Conservation (phyloP, 2,888 invertebrate species). For the Brassicogethes aeneus region DNA sequence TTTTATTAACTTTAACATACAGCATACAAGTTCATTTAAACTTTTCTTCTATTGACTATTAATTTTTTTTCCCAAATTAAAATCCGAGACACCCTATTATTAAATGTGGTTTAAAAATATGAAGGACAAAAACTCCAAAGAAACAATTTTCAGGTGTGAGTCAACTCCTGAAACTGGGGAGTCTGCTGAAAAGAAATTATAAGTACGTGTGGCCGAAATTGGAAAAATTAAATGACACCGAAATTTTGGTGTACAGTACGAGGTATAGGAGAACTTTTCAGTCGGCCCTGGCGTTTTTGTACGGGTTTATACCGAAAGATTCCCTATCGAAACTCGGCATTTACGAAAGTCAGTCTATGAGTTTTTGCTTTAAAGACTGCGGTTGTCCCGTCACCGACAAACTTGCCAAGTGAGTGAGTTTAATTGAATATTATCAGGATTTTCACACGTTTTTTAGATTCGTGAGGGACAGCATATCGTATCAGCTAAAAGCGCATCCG, state of each 20-base stretch:
- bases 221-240: slow-evolving; percentile 44
- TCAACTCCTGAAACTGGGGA: slow-evolving; percentile 75
- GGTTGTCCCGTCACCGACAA: slow-evolving; percentile 64
- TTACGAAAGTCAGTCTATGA: slow-evolving; percentile 68
- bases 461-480: slow-evolving; percentile 51
- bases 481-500: slow-evolving; percentile 63
- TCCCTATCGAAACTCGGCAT: slow-evolving; percentile 57
- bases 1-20: too few relatives aligned
- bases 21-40: too few relatives aligned
- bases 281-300: slow-evolving; percentile 74
- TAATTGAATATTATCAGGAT: too few relatives aligned
- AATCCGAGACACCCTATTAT: too few relatives aligned
- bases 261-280: slow-evolving; percentile 85
- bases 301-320: slow-evolving; percentile 59
- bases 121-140: too few relatives aligned
- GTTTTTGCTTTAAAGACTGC: slow-evolving; percentile 81
- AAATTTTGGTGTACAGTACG: slow-evolving; percentile 68
- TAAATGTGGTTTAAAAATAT: too few relatives aligned
- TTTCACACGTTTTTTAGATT: slow-evolving; percentile 42
- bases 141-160: slow-evolving; percentile 40
- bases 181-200: slow-evolving; percentile 53
- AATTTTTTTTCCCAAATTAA: too few relatives aligned
- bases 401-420: slow-evolving; percentile 45
- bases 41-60: too few relatives aligned
- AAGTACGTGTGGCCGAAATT: slow-evolving; percentile 42